Evolutionary conservation across 2,888 invertebrate genomes (phyloP).

Genomic region (Cataglyphis cursor): DNA sequence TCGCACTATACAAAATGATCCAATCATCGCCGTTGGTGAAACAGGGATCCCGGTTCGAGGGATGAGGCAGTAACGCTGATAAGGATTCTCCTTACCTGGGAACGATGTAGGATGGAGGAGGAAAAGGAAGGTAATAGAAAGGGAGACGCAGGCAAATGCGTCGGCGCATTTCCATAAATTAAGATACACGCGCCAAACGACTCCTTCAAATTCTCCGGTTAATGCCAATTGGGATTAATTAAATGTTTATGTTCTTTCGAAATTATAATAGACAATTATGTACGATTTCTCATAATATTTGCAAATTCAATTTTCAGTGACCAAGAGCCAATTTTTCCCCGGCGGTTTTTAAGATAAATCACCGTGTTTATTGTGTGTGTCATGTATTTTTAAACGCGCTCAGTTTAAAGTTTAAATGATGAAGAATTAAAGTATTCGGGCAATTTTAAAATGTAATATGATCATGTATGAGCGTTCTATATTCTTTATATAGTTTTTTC

Average conservation of each 20-base stretch:
- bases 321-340: not conserved
- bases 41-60: conserved; percentile 36
- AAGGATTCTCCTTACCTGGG: conserved; percentile 35
- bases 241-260: conserved; percentile 22
- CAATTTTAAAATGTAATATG: not conserved
- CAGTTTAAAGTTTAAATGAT: conserved; percentile 1
- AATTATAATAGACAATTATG: not conserved
- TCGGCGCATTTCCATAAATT: conserved; percentile 35
- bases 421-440: conserved; percentile 6
- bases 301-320: not conserved
- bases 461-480: conserved; percentile 4
- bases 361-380: not conserved
- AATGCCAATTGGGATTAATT: conserved; percentile 15
- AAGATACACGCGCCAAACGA: conserved; percentile 14
- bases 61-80: conserved; percentile 45
- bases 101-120: not conserved
- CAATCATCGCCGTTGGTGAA: conserved; percentile 47
- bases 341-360: not conserved
- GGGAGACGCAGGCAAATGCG: not conserved
- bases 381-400: conserved; percentile 1
- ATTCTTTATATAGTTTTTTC: not conserved
- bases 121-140: not conserved
- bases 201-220: not conserved
- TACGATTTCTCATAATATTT: not conserved
- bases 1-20: conserved; percentile 57